phyloP scores from a whole-genome alignment of 2,797 vertebrate species.

The Philypnodon macrostomus region DNA sequence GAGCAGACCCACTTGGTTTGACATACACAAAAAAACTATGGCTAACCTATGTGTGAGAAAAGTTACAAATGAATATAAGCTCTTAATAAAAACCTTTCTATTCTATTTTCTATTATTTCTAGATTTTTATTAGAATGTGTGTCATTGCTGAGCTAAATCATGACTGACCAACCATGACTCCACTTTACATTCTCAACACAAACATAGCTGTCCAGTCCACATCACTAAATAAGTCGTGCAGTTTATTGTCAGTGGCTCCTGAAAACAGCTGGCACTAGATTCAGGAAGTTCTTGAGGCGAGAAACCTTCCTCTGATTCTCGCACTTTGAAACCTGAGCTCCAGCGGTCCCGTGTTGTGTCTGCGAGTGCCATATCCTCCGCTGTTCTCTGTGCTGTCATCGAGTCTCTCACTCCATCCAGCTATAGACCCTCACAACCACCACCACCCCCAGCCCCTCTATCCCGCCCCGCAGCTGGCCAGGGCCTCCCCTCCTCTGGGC shows the following conservation, averaged over 20 bases:
- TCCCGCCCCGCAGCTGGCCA: slow-evolving; percentile 66
- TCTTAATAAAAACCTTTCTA: too few relatives aligned
- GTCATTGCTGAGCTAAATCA: too few relatives aligned
- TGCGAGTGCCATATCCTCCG: slow-evolving; percentile 69
- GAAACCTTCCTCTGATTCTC: slow-evolving; percentile 42
- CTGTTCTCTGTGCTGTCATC: slow-evolving; percentile 68
- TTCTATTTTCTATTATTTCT: too few relatives aligned
- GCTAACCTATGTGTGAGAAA: too few relatives aligned
- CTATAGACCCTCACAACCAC: not conserved
- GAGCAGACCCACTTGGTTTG: too few relatives aligned
- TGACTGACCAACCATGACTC: too few relatives aligned
- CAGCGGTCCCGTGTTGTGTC: slow-evolving; percentile 74
- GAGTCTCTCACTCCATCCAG: slow-evolving; percentile 40
- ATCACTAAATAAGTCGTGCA: not conserved
- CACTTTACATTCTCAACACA: too few relatives aligned
- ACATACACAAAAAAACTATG: too few relatives aligned
- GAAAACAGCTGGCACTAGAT: slow-evolving; percentile 14
- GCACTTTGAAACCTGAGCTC: slow-evolving; percentile 75
- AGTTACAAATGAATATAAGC: too few relatives aligned
- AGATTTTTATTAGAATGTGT: too few relatives aligned
- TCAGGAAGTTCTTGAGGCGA: slow-evolving; percentile 42
- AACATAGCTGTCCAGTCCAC: not conserved
- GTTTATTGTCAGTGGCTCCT: slow-evolving; percentile 17
- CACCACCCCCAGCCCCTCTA: not conserved
- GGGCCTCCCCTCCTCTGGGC: slow-evolving; percentile 66